These are phyloP conservation scores for Hippopotamyrus pictus DNA, from an alignment of 2,797 vertebrate genomes.

Conservation along the genomic window DNA sequence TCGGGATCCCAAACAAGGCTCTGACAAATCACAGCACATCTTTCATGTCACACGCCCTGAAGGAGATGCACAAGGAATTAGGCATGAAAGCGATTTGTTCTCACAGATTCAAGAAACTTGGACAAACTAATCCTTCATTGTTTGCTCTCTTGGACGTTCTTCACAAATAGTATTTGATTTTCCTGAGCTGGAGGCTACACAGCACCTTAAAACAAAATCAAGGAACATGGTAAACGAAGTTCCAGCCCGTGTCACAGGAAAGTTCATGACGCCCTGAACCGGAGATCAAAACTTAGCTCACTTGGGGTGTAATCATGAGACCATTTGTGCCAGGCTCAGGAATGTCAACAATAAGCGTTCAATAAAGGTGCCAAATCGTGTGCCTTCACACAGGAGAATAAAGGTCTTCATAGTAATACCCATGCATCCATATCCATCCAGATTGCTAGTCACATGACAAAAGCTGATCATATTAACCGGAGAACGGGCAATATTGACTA, in stretches of 20 bases:
- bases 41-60: background rate
- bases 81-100: background rate
- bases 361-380: background rate
- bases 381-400: background rate
- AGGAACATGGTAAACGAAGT: background rate
- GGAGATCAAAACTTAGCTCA: background rate
- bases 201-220: background rate
- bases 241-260: background rate
- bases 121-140: background rate
- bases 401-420: background rate
- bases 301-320: background rate
- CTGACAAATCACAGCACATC: background rate
- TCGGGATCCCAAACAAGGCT: background rate
- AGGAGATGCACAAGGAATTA: background rate
- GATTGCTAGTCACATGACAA: background rate
- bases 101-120: background rate
- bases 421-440: background rate
- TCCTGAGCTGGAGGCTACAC: background rate
- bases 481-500: background rate
- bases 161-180: background rate
- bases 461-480: background rate
- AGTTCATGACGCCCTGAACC: background rate
- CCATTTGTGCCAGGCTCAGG: background rate
- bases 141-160: background rate
- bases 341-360: background rate